Evolutionary conservation across 2,113 vertebrate species (phyloP).

Genomic region (Syrrhaptes paradoxus): DNA sequence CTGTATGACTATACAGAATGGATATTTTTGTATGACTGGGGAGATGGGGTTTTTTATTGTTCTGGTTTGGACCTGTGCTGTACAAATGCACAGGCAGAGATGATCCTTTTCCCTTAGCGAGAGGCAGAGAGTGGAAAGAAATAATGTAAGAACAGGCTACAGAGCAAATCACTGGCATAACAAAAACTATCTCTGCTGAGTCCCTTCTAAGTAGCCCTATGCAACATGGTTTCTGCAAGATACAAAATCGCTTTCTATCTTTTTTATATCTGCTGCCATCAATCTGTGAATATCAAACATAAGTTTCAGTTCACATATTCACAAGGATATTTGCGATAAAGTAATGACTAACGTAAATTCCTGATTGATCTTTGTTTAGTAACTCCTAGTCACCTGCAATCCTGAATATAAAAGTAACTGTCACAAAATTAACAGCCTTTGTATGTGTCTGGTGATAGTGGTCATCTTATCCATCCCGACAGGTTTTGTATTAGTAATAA

Average conservation of each 20-base stretch:
- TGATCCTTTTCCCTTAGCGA: background rate
- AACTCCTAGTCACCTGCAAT: background rate
- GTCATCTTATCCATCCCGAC: background rate
- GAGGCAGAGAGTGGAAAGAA: background rate
- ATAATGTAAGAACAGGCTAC: background rate
- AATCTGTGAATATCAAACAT: background rate
- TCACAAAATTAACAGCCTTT: background rate
- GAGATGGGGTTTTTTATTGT: background rate
- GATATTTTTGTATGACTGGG: background rate
- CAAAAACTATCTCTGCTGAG: background rate
- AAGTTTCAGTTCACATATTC: slow-evolving; percentile 3
- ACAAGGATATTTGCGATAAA: background rate
- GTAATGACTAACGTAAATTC: background rate
- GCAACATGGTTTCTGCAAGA: background rate
- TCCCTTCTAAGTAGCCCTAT: background rate
- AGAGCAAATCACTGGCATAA: background rate
- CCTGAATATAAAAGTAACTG: background rate
- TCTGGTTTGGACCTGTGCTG: background rate
- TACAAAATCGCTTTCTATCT: background rate
- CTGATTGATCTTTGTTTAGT: background rate
- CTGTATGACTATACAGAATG: background rate
- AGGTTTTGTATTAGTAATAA: background rate
- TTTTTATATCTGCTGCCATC: background rate
- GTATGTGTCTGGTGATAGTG: background rate
- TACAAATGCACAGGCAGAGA: background rate